Evolutionary conservation across 2,888 invertebrate genomes (phyloP).

Genomic region (Dinocampus coccinellae): DNA sequence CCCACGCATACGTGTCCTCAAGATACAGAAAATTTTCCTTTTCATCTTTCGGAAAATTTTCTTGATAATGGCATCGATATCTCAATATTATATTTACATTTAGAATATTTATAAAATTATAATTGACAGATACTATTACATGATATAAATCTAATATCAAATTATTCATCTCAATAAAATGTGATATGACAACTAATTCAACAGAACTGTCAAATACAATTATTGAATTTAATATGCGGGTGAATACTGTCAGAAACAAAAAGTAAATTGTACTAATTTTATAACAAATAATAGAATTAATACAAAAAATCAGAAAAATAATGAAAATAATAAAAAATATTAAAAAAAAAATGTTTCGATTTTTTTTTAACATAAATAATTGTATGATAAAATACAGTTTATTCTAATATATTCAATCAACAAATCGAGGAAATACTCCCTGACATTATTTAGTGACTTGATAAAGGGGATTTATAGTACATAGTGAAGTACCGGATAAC

Average conservation of each 20-base stretch:
- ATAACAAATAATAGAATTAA: no score
- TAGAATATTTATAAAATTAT: not conserved
- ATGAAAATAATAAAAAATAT: no score
- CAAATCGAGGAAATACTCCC: not conserved
- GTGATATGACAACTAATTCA: not conserved
- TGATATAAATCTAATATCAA: not conserved
- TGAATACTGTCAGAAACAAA: no score
- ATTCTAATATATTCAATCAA: not conserved
- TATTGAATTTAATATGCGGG: not conserved
- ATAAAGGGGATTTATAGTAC: slow-evolving; percentile 32
- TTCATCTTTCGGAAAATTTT: not conserved
- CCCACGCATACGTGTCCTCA: slow-evolving; percentile 22
- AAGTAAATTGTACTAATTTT: no score
- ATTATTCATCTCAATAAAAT: not conserved
- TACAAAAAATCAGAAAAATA: no score
- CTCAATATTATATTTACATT: no score
- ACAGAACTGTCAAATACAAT: not conserved
- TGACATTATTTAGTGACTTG: slow-evolving; percentile 41
- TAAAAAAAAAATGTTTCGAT: no score
- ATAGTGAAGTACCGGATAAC: slow-evolving; percentile 49
- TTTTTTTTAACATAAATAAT: not conserved
- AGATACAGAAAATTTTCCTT: not conserved
- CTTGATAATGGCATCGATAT: not conserved
- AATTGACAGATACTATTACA: no score
- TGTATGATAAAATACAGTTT: not conserved